Conservation (phyloP, 2,888 invertebrate genomes). For the Agriopis marginaria region DNA sequence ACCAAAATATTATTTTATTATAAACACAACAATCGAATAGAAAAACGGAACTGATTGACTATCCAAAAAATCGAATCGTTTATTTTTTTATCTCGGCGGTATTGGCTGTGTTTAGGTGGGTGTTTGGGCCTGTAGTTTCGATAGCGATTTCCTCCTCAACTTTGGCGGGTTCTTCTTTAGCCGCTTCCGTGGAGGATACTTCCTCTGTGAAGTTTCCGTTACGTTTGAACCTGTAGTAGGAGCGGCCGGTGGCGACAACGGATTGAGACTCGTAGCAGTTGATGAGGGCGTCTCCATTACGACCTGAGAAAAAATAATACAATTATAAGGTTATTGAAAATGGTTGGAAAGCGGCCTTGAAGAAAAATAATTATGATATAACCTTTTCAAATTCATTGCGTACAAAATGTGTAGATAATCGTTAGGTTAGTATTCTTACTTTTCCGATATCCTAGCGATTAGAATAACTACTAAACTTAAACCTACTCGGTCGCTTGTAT, state of each 20-base stretch:
- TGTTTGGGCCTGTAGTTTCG: slow-evolving; percentile 2
- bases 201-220: slow-evolving; percentile 66
- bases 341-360: no score
- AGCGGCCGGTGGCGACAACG: slow-evolving; percentile 71
- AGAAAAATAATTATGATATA: no score
- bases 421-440: no score
- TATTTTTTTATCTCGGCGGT: slow-evolving; percentile 37
- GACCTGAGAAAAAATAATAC: slow-evolving; percentile 75
- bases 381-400: no score
- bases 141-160: slow-evolving; percentile 26
- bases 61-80: slow-evolving; percentile 24
- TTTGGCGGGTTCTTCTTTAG: slow-evolving; percentile 28
- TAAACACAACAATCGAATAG: slow-evolving; percentile 9
- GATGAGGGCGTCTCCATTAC: slow-evolving; percentile 86
- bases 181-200: slow-evolving; percentile 43
- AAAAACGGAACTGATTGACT: slow-evolving; percentile 28
- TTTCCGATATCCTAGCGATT: no score
- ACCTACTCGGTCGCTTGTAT: no score
- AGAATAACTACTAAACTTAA: no score
- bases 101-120: no score
- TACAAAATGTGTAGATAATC: no score
- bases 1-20: not conserved
- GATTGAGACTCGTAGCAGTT: slow-evolving; percentile 84
- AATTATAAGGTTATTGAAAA: not conserved
- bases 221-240: slow-evolving; percentile 75